phyloP scores from a whole-genome alignment of 2,888 invertebrate species.

The Tricholauxania praeusta region DNA sequence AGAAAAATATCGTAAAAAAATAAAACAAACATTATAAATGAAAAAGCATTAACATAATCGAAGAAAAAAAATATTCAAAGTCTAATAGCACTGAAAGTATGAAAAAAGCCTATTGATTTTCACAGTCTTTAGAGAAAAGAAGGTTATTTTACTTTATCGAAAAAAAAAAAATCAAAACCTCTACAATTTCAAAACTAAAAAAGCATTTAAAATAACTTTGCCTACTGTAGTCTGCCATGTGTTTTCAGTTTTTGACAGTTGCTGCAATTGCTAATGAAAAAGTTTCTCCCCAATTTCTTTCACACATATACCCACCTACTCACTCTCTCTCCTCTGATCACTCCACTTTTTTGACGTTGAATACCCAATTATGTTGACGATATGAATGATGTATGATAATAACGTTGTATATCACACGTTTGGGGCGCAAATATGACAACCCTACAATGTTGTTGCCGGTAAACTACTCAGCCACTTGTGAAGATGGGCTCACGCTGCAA shows the following conservation, averaged over 20 bases:
- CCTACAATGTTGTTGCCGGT: not conserved
- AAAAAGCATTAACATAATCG: too few species aligned
- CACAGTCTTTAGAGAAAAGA: too few species aligned
- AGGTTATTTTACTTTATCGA: too few species aligned
- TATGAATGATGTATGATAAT: conserved; percentile 62
- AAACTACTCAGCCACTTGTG: not conserved
- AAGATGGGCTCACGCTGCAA: not conserved
- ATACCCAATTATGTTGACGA: conserved; percentile 53
- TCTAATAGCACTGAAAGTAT: too few species aligned
- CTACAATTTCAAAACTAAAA: too few species aligned
- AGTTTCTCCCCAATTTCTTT: conserved; percentile 57
- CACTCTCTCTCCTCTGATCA: too few species aligned
- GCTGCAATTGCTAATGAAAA: conserved; percentile 52
- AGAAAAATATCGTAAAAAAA: too few species aligned
- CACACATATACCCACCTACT: too few species aligned
- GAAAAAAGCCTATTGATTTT: too few species aligned
- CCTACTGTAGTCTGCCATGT: not conserved
- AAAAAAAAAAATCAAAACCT: too few species aligned
- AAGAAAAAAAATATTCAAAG: too few species aligned
- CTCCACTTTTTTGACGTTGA: not conserved
- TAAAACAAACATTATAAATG: too few species aligned
- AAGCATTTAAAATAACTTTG: not conserved
- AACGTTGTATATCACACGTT: not conserved
- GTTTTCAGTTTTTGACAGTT: conserved; percentile 16
- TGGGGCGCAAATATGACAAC: conserved; percentile 11